A percentile compares a stretch with the other conserved stretches of the same genome.
These are phyloP conservation scores for Manis pentadactyla DNA, from an alignment of 2,797 vertebrate species.

Conservation along the genomic window DNA sequence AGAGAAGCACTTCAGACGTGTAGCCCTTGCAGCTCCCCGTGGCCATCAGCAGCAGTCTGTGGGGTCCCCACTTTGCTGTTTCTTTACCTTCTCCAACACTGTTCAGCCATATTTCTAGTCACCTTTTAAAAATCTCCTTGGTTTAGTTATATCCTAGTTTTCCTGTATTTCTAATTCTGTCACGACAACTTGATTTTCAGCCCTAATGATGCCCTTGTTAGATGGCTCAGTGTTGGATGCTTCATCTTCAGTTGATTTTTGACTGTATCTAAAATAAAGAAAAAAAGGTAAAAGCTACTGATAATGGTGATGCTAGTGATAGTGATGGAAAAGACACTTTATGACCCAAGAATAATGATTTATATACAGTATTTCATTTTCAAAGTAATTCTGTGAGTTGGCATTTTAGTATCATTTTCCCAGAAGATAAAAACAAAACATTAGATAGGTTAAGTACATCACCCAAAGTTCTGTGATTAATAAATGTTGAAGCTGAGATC, in stretches of 20 bases:
- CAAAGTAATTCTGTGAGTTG: not conserved
- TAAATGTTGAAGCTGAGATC: not conserved
- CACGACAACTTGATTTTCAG: not conserved
- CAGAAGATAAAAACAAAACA: not conserved
- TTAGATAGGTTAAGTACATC: not conserved
- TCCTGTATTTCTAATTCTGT: not conserved
- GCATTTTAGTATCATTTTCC: not conserved
- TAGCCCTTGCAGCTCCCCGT: accelerated
- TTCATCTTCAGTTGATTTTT: not conserved
- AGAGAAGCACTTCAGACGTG: not conserved
- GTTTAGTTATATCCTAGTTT: not conserved
- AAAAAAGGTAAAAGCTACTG: not conserved
- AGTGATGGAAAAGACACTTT: not conserved
- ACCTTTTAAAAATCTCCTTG: not conserved
- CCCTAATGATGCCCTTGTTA: not conserved
- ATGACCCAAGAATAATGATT: not conserved
- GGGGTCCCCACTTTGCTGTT: not conserved
- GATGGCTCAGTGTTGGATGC: not conserved
- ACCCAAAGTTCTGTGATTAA: not conserved
- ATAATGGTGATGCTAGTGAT: not conserved
- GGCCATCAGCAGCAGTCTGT: not conserved
- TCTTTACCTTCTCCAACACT: not conserved
- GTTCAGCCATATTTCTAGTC: not conserved
- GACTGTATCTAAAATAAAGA: not conserved
- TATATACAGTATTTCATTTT: not conserved